Percentiles rank a stretch among this genome's conserved stretches.
Evolutionary conservation across 2,888 invertebrate species (phyloP).

Genomic region (Ophion obscuratus): DNA sequence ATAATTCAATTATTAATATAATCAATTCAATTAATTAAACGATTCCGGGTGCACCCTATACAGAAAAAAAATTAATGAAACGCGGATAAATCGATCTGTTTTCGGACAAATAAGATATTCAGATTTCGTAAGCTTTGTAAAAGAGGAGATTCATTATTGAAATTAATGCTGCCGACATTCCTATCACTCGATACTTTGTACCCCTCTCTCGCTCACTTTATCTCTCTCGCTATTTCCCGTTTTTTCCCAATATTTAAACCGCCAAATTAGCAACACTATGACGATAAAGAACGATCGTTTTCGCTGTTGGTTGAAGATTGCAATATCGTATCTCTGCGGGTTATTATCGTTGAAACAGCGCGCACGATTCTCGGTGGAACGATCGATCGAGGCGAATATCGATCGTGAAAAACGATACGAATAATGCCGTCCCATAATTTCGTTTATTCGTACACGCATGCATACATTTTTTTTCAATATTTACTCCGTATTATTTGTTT

Average conservation of each 20-base stretch:
- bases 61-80: too few species aligned
- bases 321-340: slow-evolving; percentile 11
- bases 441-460: slow-evolving; percentile 29
- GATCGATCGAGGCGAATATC: not conserved
- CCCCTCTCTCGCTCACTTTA: not conserved
- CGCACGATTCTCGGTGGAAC: not conserved
- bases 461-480: not conserved
- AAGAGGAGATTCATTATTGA: not conserved
- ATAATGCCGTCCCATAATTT: slow-evolving; percentile 39
- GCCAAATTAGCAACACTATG: not conserved
- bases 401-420: not conserved
- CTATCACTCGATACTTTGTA: not conserved
- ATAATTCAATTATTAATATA: too few species aligned
- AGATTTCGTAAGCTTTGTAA: slow-evolving; percentile 1
- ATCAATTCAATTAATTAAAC: too few species aligned
- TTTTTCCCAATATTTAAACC: not conserved
- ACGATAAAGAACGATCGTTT: slow-evolving; percentile 55
- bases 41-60: too few species aligned
- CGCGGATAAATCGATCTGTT: not conserved
- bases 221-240: not conserved
- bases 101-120: not conserved
- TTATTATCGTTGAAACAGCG: slow-evolving; percentile 28
- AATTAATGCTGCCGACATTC: slow-evolving; percentile 18
- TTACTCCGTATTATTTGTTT: slow-evolving; percentile 29
- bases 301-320: slow-evolving; percentile 50